Conservation (phyloP, 2,113 vertebrate species). For the Fulica atra region DNA sequence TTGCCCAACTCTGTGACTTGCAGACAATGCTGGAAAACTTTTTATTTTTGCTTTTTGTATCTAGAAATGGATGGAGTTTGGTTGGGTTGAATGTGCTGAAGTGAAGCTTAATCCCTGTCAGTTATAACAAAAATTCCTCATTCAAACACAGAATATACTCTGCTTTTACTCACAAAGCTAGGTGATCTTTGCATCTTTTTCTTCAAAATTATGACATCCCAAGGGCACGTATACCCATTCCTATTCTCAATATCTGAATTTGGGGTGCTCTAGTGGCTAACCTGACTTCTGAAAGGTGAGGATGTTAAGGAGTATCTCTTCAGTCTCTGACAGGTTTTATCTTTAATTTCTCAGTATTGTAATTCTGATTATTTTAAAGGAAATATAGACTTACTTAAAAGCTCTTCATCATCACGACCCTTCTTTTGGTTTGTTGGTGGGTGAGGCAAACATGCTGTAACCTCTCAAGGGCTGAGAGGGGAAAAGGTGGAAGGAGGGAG, state of each 20-base stretch:
- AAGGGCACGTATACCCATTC: not conserved
- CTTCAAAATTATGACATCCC: not conserved
- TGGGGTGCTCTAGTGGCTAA: not conserved
- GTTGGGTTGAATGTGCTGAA: not conserved
- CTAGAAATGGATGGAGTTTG: not conserved
- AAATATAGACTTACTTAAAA: not conserved
- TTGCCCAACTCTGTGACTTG: not conserved
- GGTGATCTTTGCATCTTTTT: not conserved
- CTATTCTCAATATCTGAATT: not conserved
- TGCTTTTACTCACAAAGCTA: not conserved
- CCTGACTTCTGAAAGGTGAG: not conserved
- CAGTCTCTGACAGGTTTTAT: not conserved
- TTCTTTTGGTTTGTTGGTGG: not conserved
- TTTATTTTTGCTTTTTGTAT: not conserved
- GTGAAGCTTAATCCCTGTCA: slow-evolving; percentile 2
- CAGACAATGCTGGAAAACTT: not conserved
- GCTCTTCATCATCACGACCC: not conserved
- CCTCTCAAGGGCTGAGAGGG: not conserved
- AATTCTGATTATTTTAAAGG: not conserved
- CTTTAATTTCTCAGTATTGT: not conserved
- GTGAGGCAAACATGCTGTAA: not conserved
- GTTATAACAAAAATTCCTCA: not conserved
- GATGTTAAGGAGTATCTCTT: not conserved
- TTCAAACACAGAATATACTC: not conserved
- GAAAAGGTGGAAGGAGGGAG: not conserved